These are phyloP conservation scores for Amphiprion ocellaris DNA, from an alignment of 2,113 vertebrate species.

Conservation along the genomic window DNA sequence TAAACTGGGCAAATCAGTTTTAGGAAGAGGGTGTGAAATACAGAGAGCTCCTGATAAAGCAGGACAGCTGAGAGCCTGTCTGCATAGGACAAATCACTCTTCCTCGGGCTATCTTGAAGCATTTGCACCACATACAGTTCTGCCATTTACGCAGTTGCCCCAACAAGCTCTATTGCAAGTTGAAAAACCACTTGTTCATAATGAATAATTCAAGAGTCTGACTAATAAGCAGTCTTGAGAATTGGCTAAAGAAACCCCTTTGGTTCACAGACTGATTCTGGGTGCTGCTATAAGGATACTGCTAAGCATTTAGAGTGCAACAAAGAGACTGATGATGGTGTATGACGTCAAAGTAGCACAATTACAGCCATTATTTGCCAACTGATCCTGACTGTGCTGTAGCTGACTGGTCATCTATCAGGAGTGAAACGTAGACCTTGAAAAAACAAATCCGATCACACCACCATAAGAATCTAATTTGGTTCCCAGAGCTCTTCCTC, in stretches of 20 bases:
- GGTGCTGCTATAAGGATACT: neutral
- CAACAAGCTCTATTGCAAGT: neutral
- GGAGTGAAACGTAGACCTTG: too few species aligned
- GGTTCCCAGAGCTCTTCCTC: neutral
- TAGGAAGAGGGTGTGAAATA: conserved; percentile 36
- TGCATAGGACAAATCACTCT: neutral
- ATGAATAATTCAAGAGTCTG: conserved; percentile 32
- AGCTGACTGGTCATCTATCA: too few species aligned
- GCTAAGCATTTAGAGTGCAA: neutral
- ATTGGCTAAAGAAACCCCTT: conserved; percentile 1
- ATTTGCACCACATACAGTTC: conserved; percentile 17
- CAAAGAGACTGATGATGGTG: too few species aligned
- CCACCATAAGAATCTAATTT: neutral
- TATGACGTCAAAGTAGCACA: too few species aligned
- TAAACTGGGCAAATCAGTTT: conserved; percentile 3
- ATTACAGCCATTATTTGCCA: neutral
- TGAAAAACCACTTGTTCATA: conserved; percentile 24
- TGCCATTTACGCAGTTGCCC: conserved; percentile 11
- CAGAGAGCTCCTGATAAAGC: conserved; percentile 26
- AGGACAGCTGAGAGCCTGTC: conserved; percentile 6
- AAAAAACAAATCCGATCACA: too few species aligned
- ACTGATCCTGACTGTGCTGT: neutral
- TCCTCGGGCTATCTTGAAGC: conserved; percentile 8
- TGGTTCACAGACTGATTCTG: conserved; percentile 19
- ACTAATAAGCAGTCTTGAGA: conserved; percentile 17